These are phyloP conservation scores for Heliconius melpomene DNA, from an alignment of 1,140 invertebrate genomes.

Conservation along the genomic window DNA sequence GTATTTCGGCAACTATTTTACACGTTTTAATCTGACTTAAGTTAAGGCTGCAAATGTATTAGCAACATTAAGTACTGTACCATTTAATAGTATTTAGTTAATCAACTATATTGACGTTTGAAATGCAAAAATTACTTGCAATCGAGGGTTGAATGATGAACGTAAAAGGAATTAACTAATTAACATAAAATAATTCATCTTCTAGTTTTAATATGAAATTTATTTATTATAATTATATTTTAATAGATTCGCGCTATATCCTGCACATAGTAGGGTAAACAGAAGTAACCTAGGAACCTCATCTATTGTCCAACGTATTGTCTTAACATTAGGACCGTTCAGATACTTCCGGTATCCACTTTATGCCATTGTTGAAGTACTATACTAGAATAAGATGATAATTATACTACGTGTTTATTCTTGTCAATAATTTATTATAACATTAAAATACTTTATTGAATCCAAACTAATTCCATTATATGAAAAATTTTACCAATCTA, in stretches of 20 bases:
- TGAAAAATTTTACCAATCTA: neutral
- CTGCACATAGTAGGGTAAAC: neutral
- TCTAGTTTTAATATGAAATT: neutral
- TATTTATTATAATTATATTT: conserved; percentile 1
- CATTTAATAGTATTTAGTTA: neutral
- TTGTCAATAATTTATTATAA: no score
- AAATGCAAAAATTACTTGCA: neutral
- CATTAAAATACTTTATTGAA: no score
- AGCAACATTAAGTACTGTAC: neutral
- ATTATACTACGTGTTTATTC: no score
- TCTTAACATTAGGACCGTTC: no score
- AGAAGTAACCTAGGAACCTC: neutral
- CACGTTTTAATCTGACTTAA: neutral
- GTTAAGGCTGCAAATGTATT: neutral
- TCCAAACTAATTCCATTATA: neutral
- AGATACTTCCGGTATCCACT: neutral
- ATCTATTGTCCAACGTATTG: no score
- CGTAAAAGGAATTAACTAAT: neutral
- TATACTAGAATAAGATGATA: no score
- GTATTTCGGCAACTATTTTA: neutral
- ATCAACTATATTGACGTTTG: neutral
- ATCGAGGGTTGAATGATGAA: neutral
- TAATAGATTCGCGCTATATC: neutral
- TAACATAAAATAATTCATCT: no score
- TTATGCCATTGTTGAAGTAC: neutral